Conservation (phyloP, 2,113 vertebrate species). For the Euleptes europaea region DNA sequence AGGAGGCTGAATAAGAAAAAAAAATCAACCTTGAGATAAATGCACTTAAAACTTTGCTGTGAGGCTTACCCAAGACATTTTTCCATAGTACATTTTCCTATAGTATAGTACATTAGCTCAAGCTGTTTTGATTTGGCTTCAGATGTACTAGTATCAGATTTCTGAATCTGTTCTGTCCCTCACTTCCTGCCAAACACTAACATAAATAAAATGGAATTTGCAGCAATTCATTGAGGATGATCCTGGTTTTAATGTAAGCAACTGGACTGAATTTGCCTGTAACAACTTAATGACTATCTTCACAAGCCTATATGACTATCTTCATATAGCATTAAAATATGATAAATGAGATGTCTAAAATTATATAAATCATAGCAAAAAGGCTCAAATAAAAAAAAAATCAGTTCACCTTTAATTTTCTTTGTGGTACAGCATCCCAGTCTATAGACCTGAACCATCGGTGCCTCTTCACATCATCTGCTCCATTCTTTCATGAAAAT, state of each 20-base stretch:
- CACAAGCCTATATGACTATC: too few species aligned
- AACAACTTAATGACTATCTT: background rate
- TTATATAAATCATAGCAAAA: background rate
- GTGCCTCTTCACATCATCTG: slow-evolving; percentile 91
- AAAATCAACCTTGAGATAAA: background rate
- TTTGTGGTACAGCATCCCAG: slow-evolving; percentile 88
- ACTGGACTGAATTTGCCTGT: background rate
- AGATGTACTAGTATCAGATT: background rate
- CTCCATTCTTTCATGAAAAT: slow-evolving; percentile 84
- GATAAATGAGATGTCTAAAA: background rate
- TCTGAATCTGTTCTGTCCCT: background rate
- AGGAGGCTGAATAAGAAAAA: slow-evolving; percentile 80
- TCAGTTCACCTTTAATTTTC: slow-evolving; percentile 84
- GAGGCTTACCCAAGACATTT: background rate
- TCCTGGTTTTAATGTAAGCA: background rate
- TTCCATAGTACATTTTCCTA: background rate
- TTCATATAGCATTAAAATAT: background rate
- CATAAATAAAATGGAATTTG: background rate
- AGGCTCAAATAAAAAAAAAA: background rate
- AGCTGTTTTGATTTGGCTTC: background rate
- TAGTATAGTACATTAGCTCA: background rate
- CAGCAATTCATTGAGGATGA: background rate
- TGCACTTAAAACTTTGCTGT: background rate
- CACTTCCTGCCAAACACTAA: background rate
- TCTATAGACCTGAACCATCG: slow-evolving; percentile 92